Conservation (phyloP, 2,797 vertebrate species). For the Labeo calbasu region DNA sequence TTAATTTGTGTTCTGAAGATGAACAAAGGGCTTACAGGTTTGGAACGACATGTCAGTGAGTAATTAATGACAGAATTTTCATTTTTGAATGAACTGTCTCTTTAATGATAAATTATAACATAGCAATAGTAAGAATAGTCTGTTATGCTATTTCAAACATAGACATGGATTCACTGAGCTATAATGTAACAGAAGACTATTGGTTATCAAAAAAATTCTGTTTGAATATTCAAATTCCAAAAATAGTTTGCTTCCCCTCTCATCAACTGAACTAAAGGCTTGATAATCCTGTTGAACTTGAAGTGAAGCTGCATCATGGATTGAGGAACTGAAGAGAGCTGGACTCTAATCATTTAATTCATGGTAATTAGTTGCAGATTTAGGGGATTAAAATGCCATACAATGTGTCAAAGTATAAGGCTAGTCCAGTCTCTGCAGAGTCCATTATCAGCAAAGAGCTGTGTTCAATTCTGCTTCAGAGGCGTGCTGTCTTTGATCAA, state of each 20-base stretch:
- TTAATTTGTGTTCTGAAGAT: too few species aligned
- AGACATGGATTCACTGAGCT: background rate
- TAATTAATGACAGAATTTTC: too few species aligned
- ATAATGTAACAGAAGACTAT: background rate
- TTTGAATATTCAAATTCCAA: background rate
- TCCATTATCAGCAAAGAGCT: constrained; percentile 61
- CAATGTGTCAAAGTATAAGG: constrained; percentile 39
- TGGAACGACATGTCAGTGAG: too few species aligned
- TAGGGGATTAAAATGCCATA: constrained; percentile 51
- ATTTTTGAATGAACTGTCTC: too few species aligned
- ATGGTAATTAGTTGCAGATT: constrained; percentile 58
- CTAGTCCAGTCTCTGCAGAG: constrained; percentile 45
- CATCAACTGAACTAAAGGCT: constrained; percentile 23
- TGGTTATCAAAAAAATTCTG: background rate
- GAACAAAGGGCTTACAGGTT: too few species aligned
- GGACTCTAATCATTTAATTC: constrained; percentile 50
- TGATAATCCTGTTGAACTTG: constrained; percentile 39
- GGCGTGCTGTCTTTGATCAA: constrained; percentile 45
- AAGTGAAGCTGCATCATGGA: constrained; percentile 36
- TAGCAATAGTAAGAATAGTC: background rate
- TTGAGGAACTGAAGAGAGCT: constrained; percentile 17
- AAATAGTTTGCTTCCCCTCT: constrained; percentile 1
- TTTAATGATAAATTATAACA: too few species aligned
- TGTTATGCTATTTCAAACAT: background rate
- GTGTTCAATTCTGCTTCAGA: constrained; percentile 49